Base-by-base conservation (phyloP, 2,888 invertebrate genomes). In the Pseudococcus jackbeardsleyi region DNA sequence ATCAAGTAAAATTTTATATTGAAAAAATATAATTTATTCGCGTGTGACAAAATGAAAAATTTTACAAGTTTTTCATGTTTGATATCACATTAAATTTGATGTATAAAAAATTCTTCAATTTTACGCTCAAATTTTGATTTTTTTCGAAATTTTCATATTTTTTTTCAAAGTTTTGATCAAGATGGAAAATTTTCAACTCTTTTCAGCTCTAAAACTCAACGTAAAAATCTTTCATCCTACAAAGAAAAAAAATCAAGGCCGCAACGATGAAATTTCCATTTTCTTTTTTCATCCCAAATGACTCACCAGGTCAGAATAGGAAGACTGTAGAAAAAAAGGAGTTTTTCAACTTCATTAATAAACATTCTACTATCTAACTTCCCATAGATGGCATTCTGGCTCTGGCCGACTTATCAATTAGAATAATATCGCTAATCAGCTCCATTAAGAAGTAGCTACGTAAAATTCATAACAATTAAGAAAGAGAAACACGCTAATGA, bases 371-470 rank as follows among this genome's bases (percentile, higher is more conserved):
- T 4, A 72, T 72, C 33, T 17, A 33, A 33, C 72, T 72, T 72
- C 17, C 33, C 33, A 33, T 72, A 15, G 15, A 72, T 33, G 72
- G 72, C 17, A 72, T 72, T 17, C 72, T 64, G 1, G 72, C 33
- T 17, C 72, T 64, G 9, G 72, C 33, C 72, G 33, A 33, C 33
- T 72, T 33, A 72, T 72, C 72, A 72, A 72, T 72, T 72, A 72
- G 33, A 72, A 72, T 72, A 72, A 72, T 72, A 72, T 33, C 72
- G 72, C 72, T 72, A 72, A 72, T 72, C 33, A 72, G 64, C 64
- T 64, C 64, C 64, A 64, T 64, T 64, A 64, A 64, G 22, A 64
- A 22, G 26, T 68, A 72, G 15, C 54, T 68, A 68, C 68, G 12
- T 72, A 72, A 33, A 72, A 72, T 72, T 72, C 72, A 39, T 33